Percentiles rank a stretch among this genome's conserved stretches.
These are phyloP conservation scores for Erebia palarica DNA, from an alignment of 2,888 invertebrate genomes.

Conservation along the genomic window DNA sequence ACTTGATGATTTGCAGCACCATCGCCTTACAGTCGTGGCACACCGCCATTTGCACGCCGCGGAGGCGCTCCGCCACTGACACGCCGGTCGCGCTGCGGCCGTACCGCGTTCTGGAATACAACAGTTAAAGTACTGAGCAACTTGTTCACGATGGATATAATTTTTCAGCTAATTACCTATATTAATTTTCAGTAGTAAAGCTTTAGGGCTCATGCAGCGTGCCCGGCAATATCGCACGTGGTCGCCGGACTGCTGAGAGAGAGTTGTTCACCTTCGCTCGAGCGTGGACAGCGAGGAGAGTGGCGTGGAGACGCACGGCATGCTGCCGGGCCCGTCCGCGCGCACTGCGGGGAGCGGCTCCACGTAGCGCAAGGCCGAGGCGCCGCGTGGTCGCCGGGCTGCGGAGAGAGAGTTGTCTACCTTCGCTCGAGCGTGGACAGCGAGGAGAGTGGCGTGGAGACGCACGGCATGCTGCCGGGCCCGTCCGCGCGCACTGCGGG, in stretches of 20 bases:
- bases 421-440: constrained; percentile 80
- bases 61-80: constrained; percentile 83
- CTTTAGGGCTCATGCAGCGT: no score
- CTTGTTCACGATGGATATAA: background rate
- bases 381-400: constrained; percentile 59
- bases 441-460: constrained; percentile 64
- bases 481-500: constrained; percentile 78
- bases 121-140: background rate
- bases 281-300: no score
- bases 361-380: constrained; percentile 70
- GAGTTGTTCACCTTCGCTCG: no score
- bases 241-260: no score
- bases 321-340: constrained; percentile 79
- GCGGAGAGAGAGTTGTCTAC: constrained; percentile 48
- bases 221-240: no score
- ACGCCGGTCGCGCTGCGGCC: constrained; percentile 78
- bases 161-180: constrained; percentile 37
- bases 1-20: constrained; percentile 96
- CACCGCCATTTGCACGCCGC: constrained; percentile 92
- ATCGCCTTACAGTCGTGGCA: constrained; percentile 97
- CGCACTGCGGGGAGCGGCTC: constrained; percentile 60
- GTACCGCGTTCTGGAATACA: constrained; percentile 80
- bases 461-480: constrained; percentile 76
- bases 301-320: constrained; percentile 5
- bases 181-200: no score